Conservation (phyloP, 2,797 vertebrate species). For the Xyrichtys novacula region DNA sequence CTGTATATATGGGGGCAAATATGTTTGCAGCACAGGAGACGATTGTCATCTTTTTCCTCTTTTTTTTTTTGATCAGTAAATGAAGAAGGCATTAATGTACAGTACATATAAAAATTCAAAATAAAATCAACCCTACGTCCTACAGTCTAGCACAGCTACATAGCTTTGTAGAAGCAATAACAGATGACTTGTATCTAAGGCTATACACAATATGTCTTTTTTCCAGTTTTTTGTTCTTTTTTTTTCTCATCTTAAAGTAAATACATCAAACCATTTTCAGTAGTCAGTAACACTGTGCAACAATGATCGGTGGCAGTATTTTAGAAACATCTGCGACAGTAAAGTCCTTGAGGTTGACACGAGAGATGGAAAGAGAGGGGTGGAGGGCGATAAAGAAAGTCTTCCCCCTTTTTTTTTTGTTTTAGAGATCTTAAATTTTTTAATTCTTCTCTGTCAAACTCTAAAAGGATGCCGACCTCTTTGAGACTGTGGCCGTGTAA, state of each 20-base stretch:
- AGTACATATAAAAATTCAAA: constrained; percentile 85
- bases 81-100: constrained; percentile 89
- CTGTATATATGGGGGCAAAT: constrained; percentile 84
- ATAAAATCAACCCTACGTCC: constrained; percentile 85
- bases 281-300: constrained; percentile 90
- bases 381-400: constrained; percentile 56
- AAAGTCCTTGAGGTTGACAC: constrained; percentile 79
- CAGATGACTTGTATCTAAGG: constrained; percentile 87
- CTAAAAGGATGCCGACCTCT: constrained; percentile 57
- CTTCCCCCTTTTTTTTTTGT: constrained; percentile 49
- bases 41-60: constrained; percentile 88
- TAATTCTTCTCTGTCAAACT: constrained; percentile 55
- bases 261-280: constrained; percentile 89
- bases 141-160: constrained; percentile 86
- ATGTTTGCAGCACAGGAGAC: constrained; percentile 88
- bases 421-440: constrained; percentile 49
- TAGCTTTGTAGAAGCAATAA: constrained; percentile 87
- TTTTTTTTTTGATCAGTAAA: constrained; percentile 80
- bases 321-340: constrained; percentile 84
- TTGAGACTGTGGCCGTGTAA: constrained; percentile 67
- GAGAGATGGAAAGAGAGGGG: constrained; percentile 72
- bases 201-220: constrained; percentile 87
- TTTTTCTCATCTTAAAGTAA: constrained; percentile 83
- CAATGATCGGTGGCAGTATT: constrained; percentile 88
- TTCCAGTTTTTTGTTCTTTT: constrained; percentile 77